phyloP scores from a whole-genome alignment of 2,113 vertebrate genomes.

The Chionis minor region DNA sequence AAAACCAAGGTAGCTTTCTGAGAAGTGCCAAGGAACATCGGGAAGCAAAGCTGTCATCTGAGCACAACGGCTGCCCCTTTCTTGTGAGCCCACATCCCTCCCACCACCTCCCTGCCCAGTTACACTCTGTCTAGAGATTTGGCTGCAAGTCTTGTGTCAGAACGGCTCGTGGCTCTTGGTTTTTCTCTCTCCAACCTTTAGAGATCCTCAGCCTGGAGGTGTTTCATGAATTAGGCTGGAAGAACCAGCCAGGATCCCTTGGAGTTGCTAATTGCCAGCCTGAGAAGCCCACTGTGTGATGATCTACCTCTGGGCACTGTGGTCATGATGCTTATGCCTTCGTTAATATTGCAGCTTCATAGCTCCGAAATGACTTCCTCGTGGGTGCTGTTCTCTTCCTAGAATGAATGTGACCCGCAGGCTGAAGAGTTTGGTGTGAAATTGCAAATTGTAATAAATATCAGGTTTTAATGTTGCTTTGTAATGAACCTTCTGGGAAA shows the following conservation, averaged over 20 bases:
- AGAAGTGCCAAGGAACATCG: background rate
- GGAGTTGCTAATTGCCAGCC: background rate
- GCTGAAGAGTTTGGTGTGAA: background rate
- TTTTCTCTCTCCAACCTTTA: background rate
- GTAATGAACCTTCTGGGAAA: background rate
- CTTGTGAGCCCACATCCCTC: accelerated
- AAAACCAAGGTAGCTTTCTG: background rate
- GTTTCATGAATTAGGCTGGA: background rate
- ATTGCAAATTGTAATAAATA: background rate
- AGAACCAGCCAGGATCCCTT: background rate
- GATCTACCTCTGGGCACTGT: background rate
- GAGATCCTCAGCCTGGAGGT: background rate
- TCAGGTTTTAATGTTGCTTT: background rate
- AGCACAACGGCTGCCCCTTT: background rate
- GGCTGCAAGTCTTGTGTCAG: background rate
- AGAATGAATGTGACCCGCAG: accelerated
- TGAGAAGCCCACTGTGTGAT: background rate
- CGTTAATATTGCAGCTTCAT: background rate
- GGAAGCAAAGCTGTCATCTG: background rate
- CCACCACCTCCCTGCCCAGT: background rate
- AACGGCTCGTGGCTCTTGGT: background rate
- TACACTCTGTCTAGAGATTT: accelerated
- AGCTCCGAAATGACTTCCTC: background rate
- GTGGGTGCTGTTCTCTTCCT: background rate
- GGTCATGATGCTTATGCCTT: background rate